phyloP scores from a whole-genome alignment of 2,113 vertebrate genomes.

The Urocolius indicus region DNA sequence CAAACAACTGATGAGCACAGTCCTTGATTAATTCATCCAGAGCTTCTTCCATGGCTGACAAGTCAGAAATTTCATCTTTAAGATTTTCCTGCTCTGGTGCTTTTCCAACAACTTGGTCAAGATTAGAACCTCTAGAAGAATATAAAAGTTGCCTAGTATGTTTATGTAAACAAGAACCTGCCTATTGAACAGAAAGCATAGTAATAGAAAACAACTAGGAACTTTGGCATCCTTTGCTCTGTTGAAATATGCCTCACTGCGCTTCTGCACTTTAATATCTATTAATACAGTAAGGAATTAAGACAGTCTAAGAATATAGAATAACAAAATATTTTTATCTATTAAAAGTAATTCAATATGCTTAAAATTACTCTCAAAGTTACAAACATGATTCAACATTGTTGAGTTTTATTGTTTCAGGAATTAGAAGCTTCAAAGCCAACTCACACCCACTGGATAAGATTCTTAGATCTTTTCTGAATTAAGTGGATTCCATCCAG shows the following conservation, averaged over 20 bases:
- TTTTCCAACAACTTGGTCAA: constrained; percentile 60
- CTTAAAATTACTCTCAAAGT: neutral
- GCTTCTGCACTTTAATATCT: neutral
- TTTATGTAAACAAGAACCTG: neutral
- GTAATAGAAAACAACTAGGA: neutral
- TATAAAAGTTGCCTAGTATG: neutral
- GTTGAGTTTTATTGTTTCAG: neutral
- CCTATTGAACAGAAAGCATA: neutral
- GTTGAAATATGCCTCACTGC: neutral
- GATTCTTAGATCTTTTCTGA: constrained; percentile 84
- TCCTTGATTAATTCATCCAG: constrained; percentile 90
- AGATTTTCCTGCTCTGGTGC: constrained; percentile 68
- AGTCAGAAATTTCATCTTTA: constrained; percentile 81
- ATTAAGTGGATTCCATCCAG: constrained; percentile 86
- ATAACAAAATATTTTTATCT: neutral
- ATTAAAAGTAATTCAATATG: neutral
- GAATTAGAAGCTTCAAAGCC: neutral
- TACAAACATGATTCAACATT: neutral
- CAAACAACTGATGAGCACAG: constrained; percentile 88
- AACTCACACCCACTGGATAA: constrained; percentile 92
- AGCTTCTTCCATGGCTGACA: constrained; percentile 88
- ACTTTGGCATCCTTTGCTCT: neutral
- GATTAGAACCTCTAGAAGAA: constrained; percentile 78
- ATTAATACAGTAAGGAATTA: neutral
- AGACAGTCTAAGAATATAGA: neutral